These are phyloP conservation scores for Augiades crinisus DNA, from an alignment of 2,888 invertebrate species.

Conservation along the genomic window DNA sequence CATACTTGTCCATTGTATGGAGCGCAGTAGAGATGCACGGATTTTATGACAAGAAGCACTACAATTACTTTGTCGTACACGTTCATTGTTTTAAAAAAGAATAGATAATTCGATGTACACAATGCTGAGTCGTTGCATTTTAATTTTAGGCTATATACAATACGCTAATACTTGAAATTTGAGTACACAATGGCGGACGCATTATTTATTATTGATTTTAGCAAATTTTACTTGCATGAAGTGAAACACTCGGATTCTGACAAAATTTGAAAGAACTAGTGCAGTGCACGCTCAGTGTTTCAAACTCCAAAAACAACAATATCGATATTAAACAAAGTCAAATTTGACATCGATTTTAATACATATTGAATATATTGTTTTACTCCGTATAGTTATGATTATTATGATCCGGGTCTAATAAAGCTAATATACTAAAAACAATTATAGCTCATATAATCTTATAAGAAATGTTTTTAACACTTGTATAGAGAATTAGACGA, in stretches of 20 bases:
- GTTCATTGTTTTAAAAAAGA: conserved; percentile 58
- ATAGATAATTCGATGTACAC: conserved; percentile 53
- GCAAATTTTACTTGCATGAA: conserved; percentile 37
- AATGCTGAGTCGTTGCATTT: conserved; percentile 61
- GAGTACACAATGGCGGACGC: conserved; percentile 70
- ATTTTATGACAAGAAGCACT: conserved; percentile 64
- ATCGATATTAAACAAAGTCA: neutral
- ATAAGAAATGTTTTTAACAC: neutral
- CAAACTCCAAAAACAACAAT: neutral
- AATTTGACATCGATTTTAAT: too few species aligned
- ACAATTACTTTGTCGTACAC: conserved; percentile 53
- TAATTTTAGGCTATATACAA: conserved; percentile 43
- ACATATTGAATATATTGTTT: too few species aligned
- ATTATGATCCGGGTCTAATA: too few species aligned
- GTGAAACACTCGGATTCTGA: conserved; percentile 3
- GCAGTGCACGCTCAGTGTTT: too few species aligned
- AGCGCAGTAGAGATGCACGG: conserved; percentile 88
- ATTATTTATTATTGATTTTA: conserved; percentile 73
- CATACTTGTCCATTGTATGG: conserved; percentile 93
- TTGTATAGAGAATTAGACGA: neutral
- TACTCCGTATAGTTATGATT: too few species aligned
- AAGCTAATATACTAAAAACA: too few species aligned
- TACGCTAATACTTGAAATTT: conserved; percentile 48
- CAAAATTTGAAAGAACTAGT: conserved; percentile 4
- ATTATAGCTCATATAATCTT: too few species aligned